Evolutionary conservation across 2,888 invertebrate genomes (phyloP).

Genomic region (Lapara coniferarum): DNA sequence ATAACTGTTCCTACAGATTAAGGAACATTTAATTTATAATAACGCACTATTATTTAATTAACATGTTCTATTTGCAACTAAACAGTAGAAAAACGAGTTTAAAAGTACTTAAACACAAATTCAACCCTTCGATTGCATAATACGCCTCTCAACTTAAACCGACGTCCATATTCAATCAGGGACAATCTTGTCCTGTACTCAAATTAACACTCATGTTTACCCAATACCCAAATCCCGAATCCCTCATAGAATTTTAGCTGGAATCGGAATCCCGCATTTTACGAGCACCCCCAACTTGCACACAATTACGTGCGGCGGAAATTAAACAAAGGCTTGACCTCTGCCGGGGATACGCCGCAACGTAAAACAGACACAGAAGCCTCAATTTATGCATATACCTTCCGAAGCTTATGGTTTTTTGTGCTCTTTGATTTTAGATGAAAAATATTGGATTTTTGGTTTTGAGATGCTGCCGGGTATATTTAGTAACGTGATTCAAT

Average conservation of each 20-base stretch:
- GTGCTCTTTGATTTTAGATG: not conserved
- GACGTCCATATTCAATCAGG: not conserved
- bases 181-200: constrained; percentile 4
- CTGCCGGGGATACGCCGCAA: constrained; percentile 28
- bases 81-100: too few species aligned
- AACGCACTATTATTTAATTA: too few species aligned
- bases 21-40: too few species aligned
- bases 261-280: constrained; percentile 29
- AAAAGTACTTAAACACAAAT: too few species aligned
- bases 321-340: constrained; percentile 60
- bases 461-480: too few species aligned
- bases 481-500: too few species aligned
- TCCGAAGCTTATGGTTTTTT: not conserved
- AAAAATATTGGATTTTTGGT: not conserved
- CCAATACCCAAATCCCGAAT: constrained; percentile 26
- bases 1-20: too few species aligned
- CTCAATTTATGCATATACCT: constrained; percentile 12
- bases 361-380: constrained; percentile 6
- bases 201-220: constrained; percentile 27
- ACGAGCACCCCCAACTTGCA: constrained; percentile 32
- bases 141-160: not conserved
- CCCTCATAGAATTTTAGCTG: constrained; percentile 25
- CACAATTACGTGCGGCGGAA: constrained; percentile 56
- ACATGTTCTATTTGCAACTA: too few species aligned
- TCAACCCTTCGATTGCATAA: too few species aligned